Evolutionary conservation across 2,888 invertebrate species (phyloP).

Genomic region (Electrophaes corylata): DNA sequence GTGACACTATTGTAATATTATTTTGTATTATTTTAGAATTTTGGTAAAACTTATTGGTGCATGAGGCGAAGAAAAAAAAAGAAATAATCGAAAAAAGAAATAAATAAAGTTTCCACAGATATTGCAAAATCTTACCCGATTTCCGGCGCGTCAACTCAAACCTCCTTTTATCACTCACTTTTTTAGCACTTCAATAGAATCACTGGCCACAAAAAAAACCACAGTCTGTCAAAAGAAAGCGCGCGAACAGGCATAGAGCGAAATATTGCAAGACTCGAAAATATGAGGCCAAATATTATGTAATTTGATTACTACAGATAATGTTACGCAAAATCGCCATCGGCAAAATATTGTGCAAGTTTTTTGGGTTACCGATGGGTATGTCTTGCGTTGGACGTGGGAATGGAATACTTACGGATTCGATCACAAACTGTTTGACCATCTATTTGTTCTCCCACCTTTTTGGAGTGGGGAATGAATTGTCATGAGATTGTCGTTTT

Average conservation of each 20-base stretch:
- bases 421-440: constrained; percentile 5
- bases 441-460: constrained; percentile 11
- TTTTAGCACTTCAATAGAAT: background rate
- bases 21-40: too few relatives aligned
- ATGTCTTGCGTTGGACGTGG: constrained; percentile 44
- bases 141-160: background rate
- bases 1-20: too few relatives aligned
- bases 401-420: constrained; percentile 13
- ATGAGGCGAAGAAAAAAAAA: constrained; percentile 32
- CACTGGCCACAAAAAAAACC: constrained; percentile 46
- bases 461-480: constrained; percentile 5
- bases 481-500: background rate
- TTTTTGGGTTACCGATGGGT: constrained; percentile 60
- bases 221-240: constrained; percentile 44
- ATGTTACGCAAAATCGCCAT: constrained; percentile 78
- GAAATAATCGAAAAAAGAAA: constrained; percentile 16
- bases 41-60: too few relatives aligned
- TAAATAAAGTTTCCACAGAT: constrained; percentile 12
- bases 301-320: constrained; percentile 74
- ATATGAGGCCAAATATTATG: constrained; percentile 76
- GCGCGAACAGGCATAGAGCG: constrained; percentile 59
- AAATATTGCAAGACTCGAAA: constrained; percentile 68
- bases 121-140: constrained; percentile 25
- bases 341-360: constrained; percentile 52
- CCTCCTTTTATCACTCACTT: constrained; percentile 13